Evolutionary conservation across 2,888 invertebrate species (phyloP).

Genomic region (Alentia gelatinosa): DNA sequence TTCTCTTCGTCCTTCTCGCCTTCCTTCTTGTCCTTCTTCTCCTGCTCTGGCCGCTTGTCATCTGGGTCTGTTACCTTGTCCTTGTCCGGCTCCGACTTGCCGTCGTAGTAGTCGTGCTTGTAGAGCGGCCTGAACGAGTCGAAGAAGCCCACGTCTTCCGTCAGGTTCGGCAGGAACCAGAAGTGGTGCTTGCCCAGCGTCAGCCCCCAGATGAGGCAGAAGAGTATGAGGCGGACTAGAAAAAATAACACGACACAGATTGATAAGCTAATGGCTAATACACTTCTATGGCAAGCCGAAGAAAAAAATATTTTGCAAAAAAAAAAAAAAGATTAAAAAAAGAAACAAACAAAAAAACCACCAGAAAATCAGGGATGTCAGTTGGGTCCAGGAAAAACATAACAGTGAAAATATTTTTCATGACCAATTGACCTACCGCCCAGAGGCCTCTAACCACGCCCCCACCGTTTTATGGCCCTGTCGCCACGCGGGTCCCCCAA

Average conservation of each 20-base stretch:
- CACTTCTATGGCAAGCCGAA: too few relatives aligned
- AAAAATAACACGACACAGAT: not conserved
- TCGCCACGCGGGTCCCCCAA: too few relatives aligned
- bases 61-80: conserved; percentile 61
- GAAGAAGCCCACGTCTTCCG: conserved; percentile 99
- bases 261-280: too few relatives aligned
- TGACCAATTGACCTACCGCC: too few relatives aligned
- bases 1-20: conserved; percentile 24
- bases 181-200: conserved; percentile 95
- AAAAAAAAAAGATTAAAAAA: too few relatives aligned
- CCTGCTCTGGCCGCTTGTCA: conserved; percentile 63
- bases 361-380: too few relatives aligned
- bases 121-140: conserved; percentile 99
- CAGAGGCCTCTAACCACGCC: too few relatives aligned
- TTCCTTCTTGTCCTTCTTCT: conserved; percentile 61
- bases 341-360: too few relatives aligned
- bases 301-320: too few relatives aligned
- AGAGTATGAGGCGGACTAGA: conserved; percentile 92
- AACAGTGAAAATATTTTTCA: too few relatives aligned
- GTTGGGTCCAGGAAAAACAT: too few relatives aligned
- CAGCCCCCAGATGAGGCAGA: conserved; percentile 93
- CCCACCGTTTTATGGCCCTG: too few relatives aligned
- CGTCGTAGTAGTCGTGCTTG: conserved; percentile 78
- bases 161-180: conserved; percentile 99
- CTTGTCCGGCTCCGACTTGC: conserved; percentile 53